These are phyloP conservation scores for Oreohelix idahoensis DNA, from an alignment of 1,140 invertebrate species.

Conservation along the genomic window DNA sequence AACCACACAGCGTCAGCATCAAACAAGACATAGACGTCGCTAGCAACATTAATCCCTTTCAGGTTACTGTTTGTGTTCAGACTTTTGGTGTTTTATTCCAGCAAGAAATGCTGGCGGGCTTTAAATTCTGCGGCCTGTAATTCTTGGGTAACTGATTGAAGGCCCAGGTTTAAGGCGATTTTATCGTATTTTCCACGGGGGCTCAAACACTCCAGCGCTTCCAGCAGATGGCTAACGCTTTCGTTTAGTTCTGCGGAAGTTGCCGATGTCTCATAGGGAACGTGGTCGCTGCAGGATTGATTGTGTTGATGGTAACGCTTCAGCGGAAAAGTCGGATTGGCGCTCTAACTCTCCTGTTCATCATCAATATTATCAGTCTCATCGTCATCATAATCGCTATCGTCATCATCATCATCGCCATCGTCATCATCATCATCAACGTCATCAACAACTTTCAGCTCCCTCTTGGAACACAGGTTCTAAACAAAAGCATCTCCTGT, in stretches of 20 bases:
- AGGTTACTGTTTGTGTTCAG: neutral
- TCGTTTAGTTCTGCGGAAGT: neutral
- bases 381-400: too few species aligned
- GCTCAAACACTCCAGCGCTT: neutral
- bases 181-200: neutral
- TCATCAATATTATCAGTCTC: too few species aligned
- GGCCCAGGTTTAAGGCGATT: neutral
- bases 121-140: neutral
- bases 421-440: too few species aligned
- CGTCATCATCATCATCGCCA: too few species aligned
- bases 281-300: neutral
- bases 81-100: neutral
- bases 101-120: neutral
- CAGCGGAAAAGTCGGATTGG: too few species aligned
- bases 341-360: too few species aligned
- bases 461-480: too few species aligned
- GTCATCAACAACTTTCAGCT: too few species aligned
- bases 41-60: neutral
- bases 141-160: neutral
- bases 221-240: neutral
- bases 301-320: neutral
- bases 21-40: neutral
- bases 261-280: neutral
- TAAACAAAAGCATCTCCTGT: too few species aligned
- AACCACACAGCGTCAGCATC: neutral